A percentile compares a stretch with the other conserved stretches of the same genome.
phyloP scores from a whole-genome alignment of 1,140 invertebrate genomes.

The Lordiphosa stackelbergi region DNA sequence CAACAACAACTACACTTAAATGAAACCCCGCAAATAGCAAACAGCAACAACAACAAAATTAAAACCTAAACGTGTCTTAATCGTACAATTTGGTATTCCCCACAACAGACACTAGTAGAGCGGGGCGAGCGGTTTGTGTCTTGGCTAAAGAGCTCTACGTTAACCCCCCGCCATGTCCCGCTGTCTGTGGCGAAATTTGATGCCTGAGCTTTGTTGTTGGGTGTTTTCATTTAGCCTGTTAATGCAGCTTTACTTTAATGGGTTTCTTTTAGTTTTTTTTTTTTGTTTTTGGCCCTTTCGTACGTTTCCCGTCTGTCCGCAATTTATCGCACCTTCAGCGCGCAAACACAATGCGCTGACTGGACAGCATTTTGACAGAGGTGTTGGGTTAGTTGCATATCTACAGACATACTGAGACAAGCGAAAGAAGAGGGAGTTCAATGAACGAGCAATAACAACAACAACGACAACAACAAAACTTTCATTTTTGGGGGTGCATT shows the following conservation, averaged over 20 bases:
- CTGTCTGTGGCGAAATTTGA: slow-evolving; percentile 50
- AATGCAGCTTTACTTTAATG: slow-evolving; percentile 69
- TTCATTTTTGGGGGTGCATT: slow-evolving; percentile 15
- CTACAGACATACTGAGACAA: not conserved
- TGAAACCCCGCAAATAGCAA: slow-evolving; percentile 60
- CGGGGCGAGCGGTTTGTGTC: slow-evolving; percentile 1
- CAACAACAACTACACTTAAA: slow-evolving; percentile 35
- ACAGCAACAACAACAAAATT: slow-evolving; percentile 37
- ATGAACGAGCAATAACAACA: slow-evolving; percentile 1
- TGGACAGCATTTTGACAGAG: slow-evolving; percentile 55
- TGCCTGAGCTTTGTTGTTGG: slow-evolving; percentile 52
- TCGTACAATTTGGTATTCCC: slow-evolving; percentile 48
- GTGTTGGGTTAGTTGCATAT: slow-evolving; percentile 32
- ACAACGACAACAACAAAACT: slow-evolving; percentile 5
- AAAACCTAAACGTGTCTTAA: slow-evolving; percentile 59
- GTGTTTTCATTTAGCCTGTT: slow-evolving; percentile 59
- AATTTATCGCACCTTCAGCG: slow-evolving; percentile 51
- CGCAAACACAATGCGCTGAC: slow-evolving; percentile 23
- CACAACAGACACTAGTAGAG: not conserved
- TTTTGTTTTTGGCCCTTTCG: slow-evolving; percentile 41
- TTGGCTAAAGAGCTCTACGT: not conserved
- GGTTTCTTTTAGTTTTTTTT: slow-evolving; percentile 39
- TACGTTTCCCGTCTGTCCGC: slow-evolving; percentile 40
- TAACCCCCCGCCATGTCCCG: not conserved
- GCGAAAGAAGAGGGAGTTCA: slow-evolving; percentile 6